These are phyloP conservation scores for Orthosia gracilis DNA, from an alignment of 2,888 invertebrate genomes.

Conservation along the genomic window DNA sequence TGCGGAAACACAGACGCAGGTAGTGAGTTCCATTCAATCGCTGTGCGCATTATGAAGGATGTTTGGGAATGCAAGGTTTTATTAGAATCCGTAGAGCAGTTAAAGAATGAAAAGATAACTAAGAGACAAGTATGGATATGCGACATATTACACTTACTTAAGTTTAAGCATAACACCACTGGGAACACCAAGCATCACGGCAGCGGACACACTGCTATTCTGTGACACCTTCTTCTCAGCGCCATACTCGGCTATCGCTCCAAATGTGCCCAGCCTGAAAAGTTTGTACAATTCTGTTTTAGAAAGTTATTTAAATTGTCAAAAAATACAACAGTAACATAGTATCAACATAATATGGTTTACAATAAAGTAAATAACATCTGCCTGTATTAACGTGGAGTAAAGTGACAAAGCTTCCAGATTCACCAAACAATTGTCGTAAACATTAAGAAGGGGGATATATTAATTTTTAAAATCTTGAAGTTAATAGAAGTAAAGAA, in stretches of 20 bases:
- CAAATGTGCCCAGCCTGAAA: slow-evolving; percentile 95
- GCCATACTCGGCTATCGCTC: slow-evolving; percentile 97
- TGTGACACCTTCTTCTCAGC: slow-evolving; percentile 98
- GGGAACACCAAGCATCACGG: slow-evolving; percentile 96
- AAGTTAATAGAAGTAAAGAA: neutral
- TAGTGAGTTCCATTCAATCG: too few relatives aligned
- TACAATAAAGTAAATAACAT: too few relatives aligned
- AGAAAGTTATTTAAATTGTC: neutral
- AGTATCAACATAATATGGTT: too few relatives aligned
- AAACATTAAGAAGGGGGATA: too few relatives aligned
- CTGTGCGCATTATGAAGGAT: too few relatives aligned
- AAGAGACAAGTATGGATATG: too few relatives aligned
- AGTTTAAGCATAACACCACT: slow-evolving; percentile 97
- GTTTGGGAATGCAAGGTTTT: too few relatives aligned
- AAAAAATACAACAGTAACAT: neutral
- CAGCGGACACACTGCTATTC: slow-evolving; percentile 96
- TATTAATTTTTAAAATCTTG: neutral
- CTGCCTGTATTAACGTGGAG: neutral
- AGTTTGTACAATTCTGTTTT: slow-evolving; percentile 1
- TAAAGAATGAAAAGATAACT: too few relatives aligned
- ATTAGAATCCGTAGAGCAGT: too few relatives aligned
- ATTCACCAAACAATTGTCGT: neutral
- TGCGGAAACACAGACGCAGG: too few relatives aligned
- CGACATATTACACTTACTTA: slow-evolving; percentile 90
- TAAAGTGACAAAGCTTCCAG: neutral